Conservation (phyloP, 2,888 invertebrate species). For the Sphinx pinastri region DNA sequence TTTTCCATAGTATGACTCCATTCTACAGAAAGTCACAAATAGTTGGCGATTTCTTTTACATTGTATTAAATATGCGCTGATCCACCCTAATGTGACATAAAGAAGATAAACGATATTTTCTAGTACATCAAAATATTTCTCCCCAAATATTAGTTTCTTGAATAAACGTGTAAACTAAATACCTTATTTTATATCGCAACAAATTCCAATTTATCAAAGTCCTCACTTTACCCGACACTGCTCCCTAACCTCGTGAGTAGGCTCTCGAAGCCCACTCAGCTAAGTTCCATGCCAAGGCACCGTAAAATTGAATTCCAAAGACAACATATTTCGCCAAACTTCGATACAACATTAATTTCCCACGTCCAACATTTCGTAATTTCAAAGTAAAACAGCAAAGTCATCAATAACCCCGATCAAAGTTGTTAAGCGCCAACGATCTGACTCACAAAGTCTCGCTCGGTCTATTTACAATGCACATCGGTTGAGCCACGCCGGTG, state of each 20-base stretch:
- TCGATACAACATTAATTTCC: constrained; percentile 39
- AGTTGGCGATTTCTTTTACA: no score
- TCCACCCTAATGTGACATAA: no score
- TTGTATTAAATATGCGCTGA: no score
- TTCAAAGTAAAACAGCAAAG: constrained; percentile 45
- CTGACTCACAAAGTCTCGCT: constrained; percentile 41
- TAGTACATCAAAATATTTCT: no score
- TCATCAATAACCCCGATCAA: constrained; percentile 56
- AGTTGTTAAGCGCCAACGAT: constrained; percentile 51
- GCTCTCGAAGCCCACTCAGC: not conserved
- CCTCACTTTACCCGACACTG: not conserved
- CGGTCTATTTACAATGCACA: constrained; percentile 41
- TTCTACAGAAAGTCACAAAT: no score
- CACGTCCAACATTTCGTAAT: constrained; percentile 33
- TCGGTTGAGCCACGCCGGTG: constrained; percentile 29
- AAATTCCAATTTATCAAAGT: not conserved
- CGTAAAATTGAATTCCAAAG: constrained; percentile 20
- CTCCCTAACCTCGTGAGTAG: not conserved
- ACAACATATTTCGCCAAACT: constrained; percentile 22
- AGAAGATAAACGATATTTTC: no score
- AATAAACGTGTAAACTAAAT: no score
- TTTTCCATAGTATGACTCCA: no score
- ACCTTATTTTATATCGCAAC: no score
- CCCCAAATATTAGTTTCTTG: no score
- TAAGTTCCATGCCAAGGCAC: not conserved